A percentile compares a stretch with the other conserved stretches of the same genome.
phyloP scores from a whole-genome alignment of 2,797 vertebrate species.

The Emys orbicularis region DNA sequence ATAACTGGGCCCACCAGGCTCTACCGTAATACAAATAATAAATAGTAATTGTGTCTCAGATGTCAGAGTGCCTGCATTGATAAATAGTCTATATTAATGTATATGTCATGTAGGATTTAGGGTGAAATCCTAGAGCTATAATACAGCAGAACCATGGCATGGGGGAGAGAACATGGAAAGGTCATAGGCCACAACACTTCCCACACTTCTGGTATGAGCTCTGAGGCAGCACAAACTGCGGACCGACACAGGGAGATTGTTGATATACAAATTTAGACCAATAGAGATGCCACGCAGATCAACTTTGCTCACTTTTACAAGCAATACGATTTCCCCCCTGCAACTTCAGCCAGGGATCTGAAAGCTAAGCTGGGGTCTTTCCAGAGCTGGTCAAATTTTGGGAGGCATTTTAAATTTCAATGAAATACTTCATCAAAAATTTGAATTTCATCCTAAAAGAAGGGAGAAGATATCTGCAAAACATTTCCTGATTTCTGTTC shows the following conservation, averaged over 20 bases:
- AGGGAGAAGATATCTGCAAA: background rate
- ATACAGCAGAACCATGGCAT: background rate
- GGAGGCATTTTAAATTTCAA: rapidly evolving
- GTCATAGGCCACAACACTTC: background rate
- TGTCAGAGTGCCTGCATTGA: background rate
- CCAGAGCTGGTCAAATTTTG: background rate
- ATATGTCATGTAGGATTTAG: background rate
- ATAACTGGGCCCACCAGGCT: background rate
- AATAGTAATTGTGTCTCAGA: background rate
- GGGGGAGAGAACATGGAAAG: background rate
- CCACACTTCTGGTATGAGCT: background rate
- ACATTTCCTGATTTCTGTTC: background rate
- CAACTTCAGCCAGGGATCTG: background rate
- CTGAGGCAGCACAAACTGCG: background rate
- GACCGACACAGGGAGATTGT: background rate
- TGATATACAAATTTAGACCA: background rate
- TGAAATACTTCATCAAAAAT: background rate
- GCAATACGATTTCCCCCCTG: background rate
- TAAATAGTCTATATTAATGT: background rate
- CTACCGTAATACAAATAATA: constrained; percentile 11
- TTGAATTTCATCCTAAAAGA: background rate
- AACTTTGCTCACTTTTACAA: background rate
- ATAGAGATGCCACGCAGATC: background rate
- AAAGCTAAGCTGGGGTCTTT: background rate
- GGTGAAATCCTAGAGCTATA: background rate